Evolutionary conservation across 2,113 vertebrate genomes (phyloP), one percentile per base, ranked within the genome.

Genomic region (Mandrillus leucophaeus): DNA sequence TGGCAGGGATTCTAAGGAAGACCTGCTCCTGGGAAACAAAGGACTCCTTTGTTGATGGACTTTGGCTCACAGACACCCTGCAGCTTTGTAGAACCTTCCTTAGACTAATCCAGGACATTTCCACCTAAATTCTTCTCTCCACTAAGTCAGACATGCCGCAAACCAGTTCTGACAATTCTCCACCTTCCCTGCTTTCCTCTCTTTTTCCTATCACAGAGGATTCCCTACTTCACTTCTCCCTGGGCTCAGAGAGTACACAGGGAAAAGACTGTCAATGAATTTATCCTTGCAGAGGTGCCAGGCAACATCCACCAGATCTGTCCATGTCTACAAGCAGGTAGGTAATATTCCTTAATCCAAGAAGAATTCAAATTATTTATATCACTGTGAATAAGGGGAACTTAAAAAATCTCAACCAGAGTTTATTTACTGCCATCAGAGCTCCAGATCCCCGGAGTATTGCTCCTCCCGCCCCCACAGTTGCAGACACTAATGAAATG

Each of bases 371-470:
- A 35, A 82, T 27, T 50, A 76, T 84, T 38, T 45, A 8, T 55
- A 76, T 92, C 23, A 50, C 52, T 73, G 89, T 27, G 52, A 95
- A 82, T 22, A 93, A 55, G 18, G 18, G 22, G 8, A 14, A 52
- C 76, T 70, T 93, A 59, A 22, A 87, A 78, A 89, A 95, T 64
- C n/a, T 79, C 82, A 97, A 9, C 23, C 45, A 32, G 72, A 88
- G 75, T 93, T 92, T 96, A 80, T 48, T 89, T 84, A 72, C 32
- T 61, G 73, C 22, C 66, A 89, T 92, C 73, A 55, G 20, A 96
- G 9, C n/a, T 76, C 68, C 96, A 82, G 68, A 75, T 17, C 61
- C 68, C 20, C 59, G 73, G 6, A 66, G 22, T 45, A 27, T 88
- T 72, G 82, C 12, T 40, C 13, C 68, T 88, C 45, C 55, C 0